Conservation (phyloP, 2,797 vertebrate genomes). For the Sebastiscus tertius region DNA sequence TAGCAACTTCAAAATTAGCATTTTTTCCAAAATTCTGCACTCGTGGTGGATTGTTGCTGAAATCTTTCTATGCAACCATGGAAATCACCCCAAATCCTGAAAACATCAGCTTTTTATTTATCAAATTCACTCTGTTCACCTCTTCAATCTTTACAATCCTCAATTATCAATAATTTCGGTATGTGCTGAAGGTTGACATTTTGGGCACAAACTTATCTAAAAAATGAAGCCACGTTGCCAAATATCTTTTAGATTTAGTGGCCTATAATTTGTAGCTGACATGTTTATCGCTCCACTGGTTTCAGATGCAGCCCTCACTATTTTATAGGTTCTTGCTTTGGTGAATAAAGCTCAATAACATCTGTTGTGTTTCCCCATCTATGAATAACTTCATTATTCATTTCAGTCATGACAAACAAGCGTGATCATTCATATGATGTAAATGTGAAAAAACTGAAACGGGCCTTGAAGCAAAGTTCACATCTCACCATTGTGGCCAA, state of each 20-base stretch:
- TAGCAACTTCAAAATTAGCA: not conserved
- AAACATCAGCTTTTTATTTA: not conserved
- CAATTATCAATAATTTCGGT: not conserved
- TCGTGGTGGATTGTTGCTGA: not conserved
- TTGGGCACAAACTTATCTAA: not conserved
- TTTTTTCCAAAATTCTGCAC: not conserved
- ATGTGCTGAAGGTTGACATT: not conserved
- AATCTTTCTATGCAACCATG: not conserved
- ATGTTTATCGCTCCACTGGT: not conserved
- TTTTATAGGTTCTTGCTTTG: not conserved
- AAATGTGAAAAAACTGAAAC: not conserved
- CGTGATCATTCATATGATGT: not conserved
- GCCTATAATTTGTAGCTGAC: not conserved
- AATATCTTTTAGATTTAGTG: not conserved
- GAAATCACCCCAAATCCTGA: not conserved
- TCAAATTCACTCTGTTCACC: not conserved
- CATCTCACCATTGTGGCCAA: not conserved
- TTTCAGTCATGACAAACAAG: not conserved
- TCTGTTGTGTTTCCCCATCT: not conserved
- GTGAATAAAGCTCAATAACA: not conserved
- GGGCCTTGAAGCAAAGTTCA: not conserved
- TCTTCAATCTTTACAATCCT: not conserved
- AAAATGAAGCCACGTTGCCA: constrained; percentile 3
- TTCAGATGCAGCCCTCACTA: not conserved
- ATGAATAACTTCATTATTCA: not conserved